Evolutionary conservation across 2,888 invertebrate genomes (phyloP).

Genomic region (Mimachlamys varia): DNA sequence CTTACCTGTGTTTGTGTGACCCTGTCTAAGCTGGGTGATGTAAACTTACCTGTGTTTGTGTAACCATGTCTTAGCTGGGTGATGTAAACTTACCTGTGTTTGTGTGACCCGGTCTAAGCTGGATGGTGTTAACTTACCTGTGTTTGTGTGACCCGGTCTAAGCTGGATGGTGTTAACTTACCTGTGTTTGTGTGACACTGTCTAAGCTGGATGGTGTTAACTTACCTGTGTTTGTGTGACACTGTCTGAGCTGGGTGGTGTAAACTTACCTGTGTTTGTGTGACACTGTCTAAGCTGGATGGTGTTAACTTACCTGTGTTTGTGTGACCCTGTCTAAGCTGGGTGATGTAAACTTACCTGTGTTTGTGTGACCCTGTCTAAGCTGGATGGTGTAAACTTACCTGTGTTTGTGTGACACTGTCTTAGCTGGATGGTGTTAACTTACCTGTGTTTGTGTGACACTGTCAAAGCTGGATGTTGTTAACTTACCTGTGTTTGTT

Average conservation of each 20-base stretch:
- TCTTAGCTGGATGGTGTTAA: not conserved
- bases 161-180: not conserved
- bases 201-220: not conserved
- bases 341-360: too few relatives aligned
- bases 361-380: constrained; percentile 8
- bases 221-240: constrained; percentile 22
- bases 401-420: constrained; percentile 5
- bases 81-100: too few relatives aligned
- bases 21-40: not conserved
- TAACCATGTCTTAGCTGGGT: not conserved
- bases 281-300: not conserved
- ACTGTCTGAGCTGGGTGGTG: not conserved
- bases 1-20: constrained; percentile 22
- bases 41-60: constrained; percentile 30
- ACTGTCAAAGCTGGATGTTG: not conserved
- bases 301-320: too few relatives aligned
- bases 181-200: constrained; percentile 5
- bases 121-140: too few relatives aligned
- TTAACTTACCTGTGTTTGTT: constrained; percentile 20
- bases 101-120: not conserved
- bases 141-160: not conserved
- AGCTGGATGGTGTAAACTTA: not conserved
- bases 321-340: not conserved
- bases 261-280: constrained; percentile 30
- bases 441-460: constrained; percentile 22